Base-by-base conservation (phyloP, 2,888 invertebrate species). In the Oxystoma pomonae region DNA sequence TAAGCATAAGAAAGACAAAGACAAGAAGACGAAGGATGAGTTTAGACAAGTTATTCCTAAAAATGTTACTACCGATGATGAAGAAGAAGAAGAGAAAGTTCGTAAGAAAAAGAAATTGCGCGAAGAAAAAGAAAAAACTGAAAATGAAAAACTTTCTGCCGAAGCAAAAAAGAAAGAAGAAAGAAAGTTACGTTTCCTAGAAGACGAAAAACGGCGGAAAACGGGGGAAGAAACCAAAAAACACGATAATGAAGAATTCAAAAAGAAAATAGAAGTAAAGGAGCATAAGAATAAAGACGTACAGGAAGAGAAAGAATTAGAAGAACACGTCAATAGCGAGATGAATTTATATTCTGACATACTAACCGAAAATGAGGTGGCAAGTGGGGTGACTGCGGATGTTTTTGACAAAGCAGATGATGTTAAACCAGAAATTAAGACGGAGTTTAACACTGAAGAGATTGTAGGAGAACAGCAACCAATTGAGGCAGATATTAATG, bases 341-440 rank as follows among this genome's bases (percentile, higher is more conserved):
- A 35, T 35, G 35, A 82, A 84, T 72, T 77, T 86, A 64, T 86
- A 86, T 69, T 84, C 81, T 5, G 86, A 85, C 68, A 82, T 85
- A 72, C 77, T 83, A 62, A 75, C 80, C 1, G 85, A 82, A 75
- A 82, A 83, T 60, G 80, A 86, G 73, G 50, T 20, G 20, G 16
- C 7, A 16, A 16, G n/a, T 55, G 83, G 83, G 69, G 82, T 82
- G 75, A 84, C 86, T 20, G 82, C 86, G 57, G 81, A 86, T 75
- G 84, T 82, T 70, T 86, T 86, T 71, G 80, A 83, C 0, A 18
- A 53, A 19, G 3, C 35, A 35, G 35, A 35, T 35, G 5, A 35
- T 7, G 12, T 35, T 35, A 12, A 12, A 7, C 12, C 35, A 35
- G 67, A 61, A n/a, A 57, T 60, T 2, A 50, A 57, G 2, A 64